Evolutionary conservation across 1,140 invertebrate species (phyloP).

Genomic region (Pseudomyrmex dendroicus): DNA sequence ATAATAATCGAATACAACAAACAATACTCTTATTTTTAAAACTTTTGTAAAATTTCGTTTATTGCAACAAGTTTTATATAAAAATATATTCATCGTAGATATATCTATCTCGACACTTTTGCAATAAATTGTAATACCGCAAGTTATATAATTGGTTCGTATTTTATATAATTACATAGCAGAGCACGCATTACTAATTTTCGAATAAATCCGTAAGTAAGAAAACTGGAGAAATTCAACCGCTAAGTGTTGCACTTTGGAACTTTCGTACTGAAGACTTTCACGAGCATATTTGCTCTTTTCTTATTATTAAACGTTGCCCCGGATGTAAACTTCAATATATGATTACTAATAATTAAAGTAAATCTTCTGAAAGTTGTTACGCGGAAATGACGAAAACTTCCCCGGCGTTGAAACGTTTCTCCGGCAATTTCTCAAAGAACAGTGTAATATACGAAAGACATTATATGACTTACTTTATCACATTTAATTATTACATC

Average conservation of each 20-base stretch:
- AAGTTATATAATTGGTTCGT: constrained; percentile 1
- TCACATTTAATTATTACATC: constrained; percentile 14
- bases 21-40: background rate
- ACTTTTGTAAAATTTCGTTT: background rate
- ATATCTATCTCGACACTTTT: background rate
- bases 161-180: no score
- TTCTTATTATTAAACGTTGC: constrained; percentile 64
- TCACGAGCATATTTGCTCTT: constrained; percentile 54
- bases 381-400: constrained; percentile 42
- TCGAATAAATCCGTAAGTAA: background rate
- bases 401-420: constrained; percentile 50
- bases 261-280: constrained; percentile 62
- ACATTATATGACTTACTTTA: background rate
- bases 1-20: background rate
- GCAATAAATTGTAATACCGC: background rate
- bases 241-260: constrained; percentile 43
- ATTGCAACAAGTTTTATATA: background rate
- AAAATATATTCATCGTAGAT: background rate
- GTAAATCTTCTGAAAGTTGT: constrained; percentile 61
- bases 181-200: no score
- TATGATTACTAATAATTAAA: constrained; percentile 70
- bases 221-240: constrained; percentile 14
- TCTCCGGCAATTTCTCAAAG: constrained; percentile 16
- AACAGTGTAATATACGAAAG: constrained; percentile 4
- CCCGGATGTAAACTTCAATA: constrained; percentile 65